phyloP scores from a whole-genome alignment of 2,888 invertebrate species.

The Amphipyra tragopoginis region DNA sequence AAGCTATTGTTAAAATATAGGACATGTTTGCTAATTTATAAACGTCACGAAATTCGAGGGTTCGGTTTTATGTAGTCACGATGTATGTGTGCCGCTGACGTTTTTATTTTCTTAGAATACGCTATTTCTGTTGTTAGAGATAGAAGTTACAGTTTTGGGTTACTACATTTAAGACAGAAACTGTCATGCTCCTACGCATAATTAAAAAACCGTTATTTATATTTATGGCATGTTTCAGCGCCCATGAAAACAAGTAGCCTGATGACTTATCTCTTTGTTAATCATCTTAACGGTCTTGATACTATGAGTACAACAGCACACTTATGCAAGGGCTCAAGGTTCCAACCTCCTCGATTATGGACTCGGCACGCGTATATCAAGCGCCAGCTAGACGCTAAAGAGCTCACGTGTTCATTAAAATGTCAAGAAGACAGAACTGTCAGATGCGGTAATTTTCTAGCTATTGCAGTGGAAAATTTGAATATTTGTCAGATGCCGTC shows the following conservation, averaged over 20 bases:
- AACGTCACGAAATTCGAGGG: constrained; percentile 34
- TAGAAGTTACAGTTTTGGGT: constrained; percentile 24
- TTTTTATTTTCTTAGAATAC: constrained; percentile 22
- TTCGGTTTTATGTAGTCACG: constrained; percentile 9
- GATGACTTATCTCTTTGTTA: not conserved
- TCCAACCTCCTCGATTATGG: constrained; percentile 27
- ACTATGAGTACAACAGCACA: constrained; percentile 9
- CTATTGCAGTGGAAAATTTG: constrained; percentile 15
- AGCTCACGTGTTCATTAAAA: too few relatives aligned
- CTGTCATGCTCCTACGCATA: constrained; percentile 4
- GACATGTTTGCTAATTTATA: constrained; percentile 43
- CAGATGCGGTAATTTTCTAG: constrained; percentile 20
- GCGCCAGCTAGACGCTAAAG: constrained; percentile 19
- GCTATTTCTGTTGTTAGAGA: constrained; percentile 18
- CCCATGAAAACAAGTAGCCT: too few relatives aligned
- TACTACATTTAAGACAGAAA: constrained; percentile 8
- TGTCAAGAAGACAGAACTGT: constrained; percentile 22
- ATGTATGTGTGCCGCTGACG: constrained; percentile 13
- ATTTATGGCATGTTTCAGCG: too few relatives aligned
- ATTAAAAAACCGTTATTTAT: constrained; percentile 1
- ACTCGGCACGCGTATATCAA: constrained; percentile 20
- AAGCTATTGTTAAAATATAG: constrained; percentile 52
- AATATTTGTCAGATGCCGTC: constrained; percentile 10
- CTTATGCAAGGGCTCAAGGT: constrained; percentile 23
- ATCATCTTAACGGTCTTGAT: constrained; percentile 7